A percentile compares a stretch with the other conserved stretches of the same genome.
Conservation (phyloP, 2,113 vertebrate species). For the Ctenomys sociabilis region DNA sequence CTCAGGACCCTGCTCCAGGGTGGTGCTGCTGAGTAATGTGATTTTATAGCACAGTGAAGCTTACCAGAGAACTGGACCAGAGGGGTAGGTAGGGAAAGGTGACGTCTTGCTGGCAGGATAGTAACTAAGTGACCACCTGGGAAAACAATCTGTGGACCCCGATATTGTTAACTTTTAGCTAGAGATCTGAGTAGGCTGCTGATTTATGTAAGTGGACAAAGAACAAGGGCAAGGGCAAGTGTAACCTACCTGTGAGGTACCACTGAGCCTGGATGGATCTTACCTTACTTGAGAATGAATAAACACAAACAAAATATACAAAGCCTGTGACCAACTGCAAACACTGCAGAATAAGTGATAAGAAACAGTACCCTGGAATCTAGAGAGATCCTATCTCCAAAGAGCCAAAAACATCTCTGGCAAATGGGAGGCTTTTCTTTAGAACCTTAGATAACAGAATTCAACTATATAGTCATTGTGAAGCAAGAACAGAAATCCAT, state of each 20-base stretch:
- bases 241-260: background rate
- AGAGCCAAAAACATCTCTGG: background rate
- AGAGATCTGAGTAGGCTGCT: background rate
- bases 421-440: background rate
- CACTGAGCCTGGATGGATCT: background rate
- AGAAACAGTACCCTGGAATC: background rate
- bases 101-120: background rate
- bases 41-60: background rate
- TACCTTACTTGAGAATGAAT: background rate
- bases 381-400: background rate
- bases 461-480: background rate
- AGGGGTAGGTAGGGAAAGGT: background rate
- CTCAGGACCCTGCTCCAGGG: background rate
- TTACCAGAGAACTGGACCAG: background rate
- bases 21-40: background rate
- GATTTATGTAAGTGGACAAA: background rate
- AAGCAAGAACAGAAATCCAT: background rate
- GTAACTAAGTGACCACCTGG: background rate
- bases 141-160: background rate
- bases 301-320: background rate
- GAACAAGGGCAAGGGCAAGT: background rate
- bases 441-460: background rate
- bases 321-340: background rate
- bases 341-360: background rate
- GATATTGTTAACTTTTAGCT: background rate